A percentile compares a stretch with the other conserved stretches of the same genome.
phyloP scores from a whole-genome alignment of 2,113 vertebrate genomes.

The Maccullochella peelii region DNA sequence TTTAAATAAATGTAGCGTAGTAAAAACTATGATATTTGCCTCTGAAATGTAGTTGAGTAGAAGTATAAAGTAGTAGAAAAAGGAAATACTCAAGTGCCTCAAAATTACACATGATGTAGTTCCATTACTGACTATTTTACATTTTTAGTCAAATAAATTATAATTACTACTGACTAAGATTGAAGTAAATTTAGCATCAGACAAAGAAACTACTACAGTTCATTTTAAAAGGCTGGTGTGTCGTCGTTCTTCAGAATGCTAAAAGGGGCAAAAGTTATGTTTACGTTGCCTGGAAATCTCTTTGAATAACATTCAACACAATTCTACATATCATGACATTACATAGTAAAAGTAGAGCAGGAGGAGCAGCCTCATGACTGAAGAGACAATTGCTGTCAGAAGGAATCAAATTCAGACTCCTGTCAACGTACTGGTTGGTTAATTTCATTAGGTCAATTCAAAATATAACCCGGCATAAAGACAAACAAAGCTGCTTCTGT shows the following conservation, averaged over 20 bases:
- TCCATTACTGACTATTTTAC: background rate
- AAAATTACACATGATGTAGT: too few species aligned
- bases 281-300: background rate
- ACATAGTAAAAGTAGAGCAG: slow-evolving; percentile 8
- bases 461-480: slow-evolving; percentile 27
- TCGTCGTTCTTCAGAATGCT: background rate
- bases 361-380: background rate
- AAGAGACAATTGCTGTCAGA: slow-evolving; percentile 47
- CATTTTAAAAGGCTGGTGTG: background rate
- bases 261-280: background rate
- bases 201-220: background rate
- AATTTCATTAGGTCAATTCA: slow-evolving; percentile 41
- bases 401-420: slow-evolving; percentile 23
- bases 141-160: background rate
- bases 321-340: background rate
- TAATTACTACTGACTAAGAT: background rate
- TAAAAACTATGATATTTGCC: background rate
- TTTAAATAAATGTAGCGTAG: too few species aligned
- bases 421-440: background rate
- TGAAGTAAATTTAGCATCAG: background rate
- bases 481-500: slow-evolving; percentile 18
- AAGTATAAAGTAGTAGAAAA: background rate
- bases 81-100: background rate
- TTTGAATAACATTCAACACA: background rate
- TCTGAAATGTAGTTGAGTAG: background rate